These are phyloP conservation scores for Ceuthmochares aereus DNA, from an alignment of 2,113 vertebrate genomes.

Conservation along the genomic window DNA sequence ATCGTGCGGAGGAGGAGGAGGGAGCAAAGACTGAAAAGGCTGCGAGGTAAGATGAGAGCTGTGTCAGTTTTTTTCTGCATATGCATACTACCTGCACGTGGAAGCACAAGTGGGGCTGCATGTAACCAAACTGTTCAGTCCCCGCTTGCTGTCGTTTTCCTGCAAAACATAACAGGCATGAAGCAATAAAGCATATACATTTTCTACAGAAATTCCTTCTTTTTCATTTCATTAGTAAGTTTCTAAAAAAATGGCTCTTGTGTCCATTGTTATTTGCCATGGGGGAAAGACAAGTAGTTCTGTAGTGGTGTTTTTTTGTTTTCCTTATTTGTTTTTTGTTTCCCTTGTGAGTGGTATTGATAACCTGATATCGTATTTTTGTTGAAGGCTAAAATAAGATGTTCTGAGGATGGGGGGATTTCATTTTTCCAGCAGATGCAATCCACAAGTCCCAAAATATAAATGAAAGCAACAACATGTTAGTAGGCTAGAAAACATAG, in stretches of 20 bases:
- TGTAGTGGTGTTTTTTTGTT: not conserved
- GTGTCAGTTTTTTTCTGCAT: rapidly evolving
- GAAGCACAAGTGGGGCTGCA: not conserved
- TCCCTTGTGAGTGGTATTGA: not conserved
- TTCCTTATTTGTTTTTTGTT: not conserved
- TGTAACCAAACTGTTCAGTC: not conserved
- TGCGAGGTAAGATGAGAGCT: conserved; percentile 84
- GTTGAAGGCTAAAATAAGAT: not conserved
- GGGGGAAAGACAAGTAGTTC: not conserved
- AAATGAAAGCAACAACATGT: not conserved
- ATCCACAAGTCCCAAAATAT: not conserved
- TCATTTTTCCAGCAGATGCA: not conserved
- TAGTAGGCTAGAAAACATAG: not conserved
- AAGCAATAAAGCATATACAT: not conserved
- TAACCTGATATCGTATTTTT: not conserved
- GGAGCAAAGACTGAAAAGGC: conserved; percentile 95
- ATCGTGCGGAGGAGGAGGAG: conserved; percentile 90
- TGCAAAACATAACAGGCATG: not conserved
- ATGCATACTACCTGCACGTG: not conserved
- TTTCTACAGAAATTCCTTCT: not conserved
- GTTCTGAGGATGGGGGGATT: not conserved
- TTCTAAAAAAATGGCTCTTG: not conserved
- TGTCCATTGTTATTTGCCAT: not conserved
- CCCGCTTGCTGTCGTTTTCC: not conserved
- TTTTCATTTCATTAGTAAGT: not conserved